A percentile compares a stretch with the other conserved stretches of the same genome.
Conservation (phyloP, 2,888 invertebrate genomes). For the Pristionchus exspectatus region DNA sequence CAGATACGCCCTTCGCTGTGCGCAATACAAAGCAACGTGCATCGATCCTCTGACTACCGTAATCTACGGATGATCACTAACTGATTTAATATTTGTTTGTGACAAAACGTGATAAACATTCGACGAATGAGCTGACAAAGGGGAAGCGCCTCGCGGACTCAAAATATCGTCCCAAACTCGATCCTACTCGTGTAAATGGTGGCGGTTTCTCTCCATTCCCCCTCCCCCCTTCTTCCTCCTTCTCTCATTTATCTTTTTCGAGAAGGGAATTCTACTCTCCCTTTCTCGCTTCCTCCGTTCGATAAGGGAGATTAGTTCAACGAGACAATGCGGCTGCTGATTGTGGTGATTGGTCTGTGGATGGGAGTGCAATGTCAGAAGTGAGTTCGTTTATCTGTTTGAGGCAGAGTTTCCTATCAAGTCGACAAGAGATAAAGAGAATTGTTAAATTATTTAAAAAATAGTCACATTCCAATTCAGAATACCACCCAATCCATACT, state of each 20-base stretch:
- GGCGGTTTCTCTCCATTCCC: not conserved
- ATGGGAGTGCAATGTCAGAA: not conserved
- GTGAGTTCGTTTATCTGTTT: not conserved
- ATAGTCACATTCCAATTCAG: not conserved
- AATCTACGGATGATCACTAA: constrained; percentile 47
- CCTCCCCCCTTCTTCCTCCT: not conserved
- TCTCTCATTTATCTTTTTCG: constrained; percentile 27
- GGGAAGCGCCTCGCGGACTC: constrained; percentile 2
- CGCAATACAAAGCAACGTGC: constrained; percentile 39
- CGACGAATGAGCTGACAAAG: constrained; percentile 29
- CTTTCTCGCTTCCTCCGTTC: constrained; percentile 1
- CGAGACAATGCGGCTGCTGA: constrained; percentile 15
- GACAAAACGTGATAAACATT: constrained; percentile 16
- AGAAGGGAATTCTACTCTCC: not conserved
- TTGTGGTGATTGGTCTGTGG: not conserved
- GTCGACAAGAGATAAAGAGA: no score
- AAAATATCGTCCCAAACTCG: constrained; percentile 39
- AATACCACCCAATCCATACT: not conserved
- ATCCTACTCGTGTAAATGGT: constrained; percentile 15
- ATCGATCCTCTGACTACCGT: constrained; percentile 43
- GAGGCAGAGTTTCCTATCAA: not conserved
- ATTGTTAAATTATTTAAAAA: not conserved
- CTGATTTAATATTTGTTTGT: constrained; percentile 2
- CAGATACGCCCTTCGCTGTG: constrained; percentile 46
- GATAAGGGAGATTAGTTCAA: not conserved